phyloP scores from a whole-genome alignment of 2,888 invertebrate species.

The Cheilosia pagana region DNA sequence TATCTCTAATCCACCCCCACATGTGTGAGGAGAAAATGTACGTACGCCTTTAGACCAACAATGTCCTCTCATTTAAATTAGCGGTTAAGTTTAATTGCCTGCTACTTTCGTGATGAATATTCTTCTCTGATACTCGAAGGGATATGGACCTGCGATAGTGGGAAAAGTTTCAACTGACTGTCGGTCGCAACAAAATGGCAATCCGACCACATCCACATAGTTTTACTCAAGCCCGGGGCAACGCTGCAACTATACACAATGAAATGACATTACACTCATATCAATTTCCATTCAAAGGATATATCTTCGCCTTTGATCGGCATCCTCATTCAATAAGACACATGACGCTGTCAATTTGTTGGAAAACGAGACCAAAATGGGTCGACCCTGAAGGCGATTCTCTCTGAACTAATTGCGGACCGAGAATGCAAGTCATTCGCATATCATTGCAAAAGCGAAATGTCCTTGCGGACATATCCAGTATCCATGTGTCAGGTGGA shows the following conservation, averaged over 20 bases:
- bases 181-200: no score
- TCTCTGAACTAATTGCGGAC: constrained; percentile 25
- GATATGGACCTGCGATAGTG: no score
- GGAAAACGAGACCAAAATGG: constrained; percentile 12
- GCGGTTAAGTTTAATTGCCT: no score
- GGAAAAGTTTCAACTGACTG: no score
- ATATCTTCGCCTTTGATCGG: constrained; percentile 21
- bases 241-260: background rate
- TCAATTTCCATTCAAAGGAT: constrained; percentile 7
- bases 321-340: constrained; percentile 11
- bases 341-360: constrained; percentile 11
- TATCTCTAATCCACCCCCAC: no score
- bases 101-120: no score
- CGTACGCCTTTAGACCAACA: no score
- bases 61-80: no score
- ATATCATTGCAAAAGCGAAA: constrained; percentile 32
- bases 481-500: constrained; percentile 34
- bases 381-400: background rate
- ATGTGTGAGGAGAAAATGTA: no score
- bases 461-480: constrained; percentile 31
- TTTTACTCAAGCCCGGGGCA: background rate
- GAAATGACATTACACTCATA: constrained; percentile 6
- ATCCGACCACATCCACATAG: no score
- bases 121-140: no score
- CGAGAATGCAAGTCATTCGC: constrained; percentile 23